These are phyloP conservation scores for Strongylocentrotus purpuratus DNA, from an alignment of 35 echinoderm and acorn worm genomes.

Conservation along the genomic window DNA sequence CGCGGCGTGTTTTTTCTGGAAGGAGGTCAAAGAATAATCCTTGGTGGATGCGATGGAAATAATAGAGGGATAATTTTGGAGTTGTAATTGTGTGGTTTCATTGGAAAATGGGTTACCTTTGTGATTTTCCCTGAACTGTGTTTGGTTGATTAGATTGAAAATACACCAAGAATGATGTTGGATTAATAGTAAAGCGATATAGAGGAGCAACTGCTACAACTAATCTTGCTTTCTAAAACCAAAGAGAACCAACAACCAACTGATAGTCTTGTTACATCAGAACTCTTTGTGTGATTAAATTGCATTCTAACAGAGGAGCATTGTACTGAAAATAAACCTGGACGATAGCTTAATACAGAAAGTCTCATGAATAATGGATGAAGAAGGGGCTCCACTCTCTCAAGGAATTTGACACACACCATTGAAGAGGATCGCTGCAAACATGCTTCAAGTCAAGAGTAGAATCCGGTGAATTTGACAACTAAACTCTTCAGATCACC, in stretches of 20 bases:
- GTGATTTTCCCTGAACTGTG: neutral
- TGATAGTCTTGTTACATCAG: neutral
- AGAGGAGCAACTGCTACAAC: neutral
- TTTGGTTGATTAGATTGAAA: neutral
- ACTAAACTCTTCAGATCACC: neutral
- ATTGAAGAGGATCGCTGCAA: neutral
- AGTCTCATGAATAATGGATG: neutral
- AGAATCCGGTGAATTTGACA: neutral
- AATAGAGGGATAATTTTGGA: neutral
- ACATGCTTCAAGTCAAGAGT: neutral
- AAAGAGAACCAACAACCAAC: too few relatives aligned
- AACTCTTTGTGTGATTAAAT: neutral
- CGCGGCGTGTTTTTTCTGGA: neutral
- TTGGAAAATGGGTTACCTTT: neutral
- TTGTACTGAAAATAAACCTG: neutral
- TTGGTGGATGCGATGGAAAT: neutral
- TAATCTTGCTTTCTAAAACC: neutral
- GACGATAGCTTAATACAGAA: neutral
- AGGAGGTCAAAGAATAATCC: neutral
- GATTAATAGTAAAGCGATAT: neutral
- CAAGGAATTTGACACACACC: neutral
- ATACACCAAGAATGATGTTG: neutral
- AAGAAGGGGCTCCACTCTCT: neutral
- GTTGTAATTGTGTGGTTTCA: constrained; percentile 2
- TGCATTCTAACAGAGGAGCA: neutral